Base-by-base conservation (phyloP, 2,888 invertebrate genomes). In the Scelioninae gen. 2 region DNA sequence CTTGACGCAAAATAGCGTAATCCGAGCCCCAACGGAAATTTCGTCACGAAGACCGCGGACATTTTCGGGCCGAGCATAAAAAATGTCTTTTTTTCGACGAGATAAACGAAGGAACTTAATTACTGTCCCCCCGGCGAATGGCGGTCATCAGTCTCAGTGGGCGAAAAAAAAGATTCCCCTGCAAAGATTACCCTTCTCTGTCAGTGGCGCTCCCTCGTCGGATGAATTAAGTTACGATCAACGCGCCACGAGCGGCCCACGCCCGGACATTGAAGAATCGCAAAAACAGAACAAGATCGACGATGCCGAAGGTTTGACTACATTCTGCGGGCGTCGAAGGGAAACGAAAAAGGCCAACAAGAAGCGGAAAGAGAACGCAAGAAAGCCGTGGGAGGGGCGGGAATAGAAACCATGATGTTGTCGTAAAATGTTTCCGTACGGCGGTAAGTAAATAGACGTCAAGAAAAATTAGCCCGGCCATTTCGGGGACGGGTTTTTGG, bases 201-300 rank as follows among this genome's bases (percentile, higher is more conserved):
- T 70, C 74, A 70, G 65, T 71, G 61, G 67, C 69, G 64, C 61
- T 64, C 74, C 68, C 71, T 68, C 50, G 55, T 48, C 60, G 74
- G 68, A 72, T 75, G 71, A 75, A 75, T 75, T 68, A 75, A 75
- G 71, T 68, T 63, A 69, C 71, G 71, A 71, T 71, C 71, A 71
- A 43, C 52, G 61, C 67, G 55, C 70, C 33, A 61, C 65, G 58
- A 61, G 52, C 61, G 57, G 61, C 61, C 73, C 68, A 68, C 71
- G 52, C 64, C n/a, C 35, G 71, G 74, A 71, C 74, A 72, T 72
- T 75, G 74, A 71, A 55, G 68, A 63, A 75, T 75, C 58, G 57
- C 60, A 68, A 69, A 70, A 65, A 64, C 61, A 16, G 74, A 74
- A 74, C 70, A 74, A 70, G 70, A 70, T 74, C 74, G 67, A 74